Percentiles rank a stretch among this genome's conserved stretches.
Evolutionary conservation across 2,113 vertebrate species (phyloP).

Genomic region (Actinemys pallida): DNA sequence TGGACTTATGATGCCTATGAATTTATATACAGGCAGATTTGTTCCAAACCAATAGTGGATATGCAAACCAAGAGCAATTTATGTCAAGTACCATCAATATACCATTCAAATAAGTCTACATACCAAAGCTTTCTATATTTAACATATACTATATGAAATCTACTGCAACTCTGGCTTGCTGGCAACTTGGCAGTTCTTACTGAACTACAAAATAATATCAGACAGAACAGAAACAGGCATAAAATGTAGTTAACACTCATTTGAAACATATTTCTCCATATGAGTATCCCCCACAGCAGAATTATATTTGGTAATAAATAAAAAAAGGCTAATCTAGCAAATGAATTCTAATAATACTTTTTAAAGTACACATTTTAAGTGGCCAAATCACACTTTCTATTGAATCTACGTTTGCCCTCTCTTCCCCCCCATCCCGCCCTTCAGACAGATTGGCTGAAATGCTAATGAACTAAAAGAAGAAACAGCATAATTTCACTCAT

Average conservation of each 20-base stretch:
- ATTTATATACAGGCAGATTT: neutral
- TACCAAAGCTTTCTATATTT: neutral
- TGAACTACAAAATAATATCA: constrained; percentile 30
- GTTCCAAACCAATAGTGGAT: neutral
- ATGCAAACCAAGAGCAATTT: constrained; percentile 5
- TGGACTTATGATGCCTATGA: neutral
- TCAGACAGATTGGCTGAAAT: neutral
- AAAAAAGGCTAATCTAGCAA: neutral
- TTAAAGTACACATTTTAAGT: neutral
- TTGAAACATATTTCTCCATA: constrained; percentile 15
- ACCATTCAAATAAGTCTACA: constrained; percentile 3
- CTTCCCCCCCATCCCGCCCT: neutral
- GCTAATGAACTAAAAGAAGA: constrained; percentile 4
- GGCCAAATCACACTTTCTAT: neutral
- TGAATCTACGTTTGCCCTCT: neutral
- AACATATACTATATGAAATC: neutral
- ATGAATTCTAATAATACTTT: constrained; percentile 24
- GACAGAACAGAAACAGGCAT: neutral
- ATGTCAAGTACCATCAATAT: neutral
- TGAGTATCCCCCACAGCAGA: constrained; percentile 18
- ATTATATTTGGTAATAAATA: constrained; percentile 8
- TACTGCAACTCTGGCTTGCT: constrained; percentile 32
- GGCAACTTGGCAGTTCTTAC: constrained; percentile 2
- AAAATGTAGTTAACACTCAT: constrained; percentile 9
- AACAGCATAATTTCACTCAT: neutral